A percentile compares a stretch with the other conserved stretches of the same genome.
phyloP scores from a whole-genome alignment of 2,113 vertebrate genomes.

The Anolis sagrei region DNA sequence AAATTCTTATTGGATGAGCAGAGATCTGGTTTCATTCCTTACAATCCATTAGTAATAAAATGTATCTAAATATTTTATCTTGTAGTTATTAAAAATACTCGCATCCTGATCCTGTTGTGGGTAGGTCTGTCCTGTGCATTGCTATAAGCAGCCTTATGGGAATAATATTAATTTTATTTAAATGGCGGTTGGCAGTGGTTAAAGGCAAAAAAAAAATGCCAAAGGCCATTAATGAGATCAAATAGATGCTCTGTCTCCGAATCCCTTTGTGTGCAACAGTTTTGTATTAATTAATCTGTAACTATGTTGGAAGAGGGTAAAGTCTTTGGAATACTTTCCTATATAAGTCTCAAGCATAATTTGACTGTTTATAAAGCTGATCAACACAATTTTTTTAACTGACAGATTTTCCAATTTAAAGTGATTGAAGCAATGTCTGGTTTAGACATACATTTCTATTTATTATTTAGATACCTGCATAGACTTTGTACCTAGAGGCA shows the following conservation, averaged over 20 bases:
- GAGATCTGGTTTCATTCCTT: not conserved
- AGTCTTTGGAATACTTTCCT: not conserved
- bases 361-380: not conserved
- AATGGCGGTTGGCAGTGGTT: not conserved
- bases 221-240: conserved; percentile 6
- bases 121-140: not conserved
- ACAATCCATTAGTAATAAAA: not conserved
- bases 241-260: not conserved
- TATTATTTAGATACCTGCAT: not conserved
- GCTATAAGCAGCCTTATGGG: not conserved
- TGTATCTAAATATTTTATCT: not conserved
- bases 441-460: not conserved
- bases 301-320: not conserved
- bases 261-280: not conserved
- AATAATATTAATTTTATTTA: conserved; percentile 2
- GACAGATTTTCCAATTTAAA: not conserved
- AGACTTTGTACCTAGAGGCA: not conserved
- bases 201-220: not conserved
- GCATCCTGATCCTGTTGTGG: not conserved
- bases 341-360: not conserved
- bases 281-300: not conserved
- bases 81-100: not conserved
- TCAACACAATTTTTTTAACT: not conserved
- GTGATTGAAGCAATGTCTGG: not conserved
- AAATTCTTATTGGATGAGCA: too few relatives aligned